Percentiles rank a stretch among this genome's conserved stretches.
Conservation (phyloP, 2,888 invertebrate species). For the Ochropleura leucogaster region DNA sequence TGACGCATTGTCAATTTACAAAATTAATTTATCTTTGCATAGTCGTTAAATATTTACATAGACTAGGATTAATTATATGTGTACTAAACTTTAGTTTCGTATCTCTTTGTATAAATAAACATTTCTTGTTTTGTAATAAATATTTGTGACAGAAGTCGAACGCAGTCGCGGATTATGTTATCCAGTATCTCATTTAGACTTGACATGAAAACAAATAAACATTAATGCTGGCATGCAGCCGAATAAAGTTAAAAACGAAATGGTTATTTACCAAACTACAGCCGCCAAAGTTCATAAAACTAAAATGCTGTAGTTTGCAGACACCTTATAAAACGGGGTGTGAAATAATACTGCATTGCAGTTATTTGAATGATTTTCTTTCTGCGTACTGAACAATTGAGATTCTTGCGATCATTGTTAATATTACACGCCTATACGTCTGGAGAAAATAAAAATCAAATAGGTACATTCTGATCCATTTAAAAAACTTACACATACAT, state of each 20-base stretch:
- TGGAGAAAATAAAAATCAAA: slow-evolving; percentile 8
- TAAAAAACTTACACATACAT: neutral
- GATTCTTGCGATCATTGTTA: slow-evolving; percentile 38
- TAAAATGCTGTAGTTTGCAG: slow-evolving; percentile 17
- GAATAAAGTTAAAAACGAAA: slow-evolving; percentile 35
- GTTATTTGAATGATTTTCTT: slow-evolving; percentile 53
- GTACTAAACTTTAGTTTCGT: too few relatives aligned
- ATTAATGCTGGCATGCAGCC: neutral
- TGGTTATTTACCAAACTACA: slow-evolving; percentile 39
- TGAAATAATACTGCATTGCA: slow-evolving; percentile 65
- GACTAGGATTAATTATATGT: neutral
- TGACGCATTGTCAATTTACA: neutral
- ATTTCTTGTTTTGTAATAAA: neutral
- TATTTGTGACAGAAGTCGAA: slow-evolving; percentile 1
- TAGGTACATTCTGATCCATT: neutral
- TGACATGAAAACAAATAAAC: slow-evolving; percentile 20
- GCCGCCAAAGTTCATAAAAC: slow-evolving; percentile 24
- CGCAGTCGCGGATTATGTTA: neutral
- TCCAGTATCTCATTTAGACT: neutral
- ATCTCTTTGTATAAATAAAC: too few relatives aligned
- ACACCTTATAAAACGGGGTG: slow-evolving; percentile 47
- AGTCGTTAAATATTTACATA: neutral
- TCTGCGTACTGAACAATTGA: slow-evolving; percentile 23
- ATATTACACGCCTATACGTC: slow-evolving; percentile 33
- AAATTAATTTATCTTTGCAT: neutral